Evolutionary conservation across 2,888 invertebrate species (phyloP).

Genomic region (Conus canariensis): DNA sequence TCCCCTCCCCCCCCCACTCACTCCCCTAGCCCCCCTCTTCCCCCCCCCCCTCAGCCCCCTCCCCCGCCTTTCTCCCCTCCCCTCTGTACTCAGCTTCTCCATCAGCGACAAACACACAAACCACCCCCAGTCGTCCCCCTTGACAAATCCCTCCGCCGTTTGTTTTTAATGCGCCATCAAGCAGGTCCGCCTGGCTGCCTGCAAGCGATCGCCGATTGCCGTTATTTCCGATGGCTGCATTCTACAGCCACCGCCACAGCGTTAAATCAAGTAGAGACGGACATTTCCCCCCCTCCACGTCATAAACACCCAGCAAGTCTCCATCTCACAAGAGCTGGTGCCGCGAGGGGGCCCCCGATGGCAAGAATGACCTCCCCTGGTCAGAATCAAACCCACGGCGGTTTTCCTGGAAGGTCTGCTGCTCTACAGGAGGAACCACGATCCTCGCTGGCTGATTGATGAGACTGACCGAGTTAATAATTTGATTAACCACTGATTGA

Average conservation of each 20-base stretch:
- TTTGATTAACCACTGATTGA: too few relatives aligned
- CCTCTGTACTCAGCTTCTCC: too few relatives aligned
- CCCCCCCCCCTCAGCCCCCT: too few relatives aligned
- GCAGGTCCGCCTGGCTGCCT: neutral
- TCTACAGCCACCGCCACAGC: neutral
- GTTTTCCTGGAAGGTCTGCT: too few relatives aligned
- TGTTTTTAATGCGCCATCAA: constrained; percentile 15
- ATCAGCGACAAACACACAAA: neutral
- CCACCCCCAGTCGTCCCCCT: neutral
- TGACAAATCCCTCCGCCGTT: neutral
- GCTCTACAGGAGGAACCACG: too few relatives aligned
- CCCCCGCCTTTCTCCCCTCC: too few relatives aligned
- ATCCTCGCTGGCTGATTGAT: too few relatives aligned
- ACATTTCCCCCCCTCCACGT: constrained; percentile 7
- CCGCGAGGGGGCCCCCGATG: neutral
- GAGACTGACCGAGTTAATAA: too few relatives aligned
- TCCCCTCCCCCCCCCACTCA: too few relatives aligned
- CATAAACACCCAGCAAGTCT: constrained; percentile 27
- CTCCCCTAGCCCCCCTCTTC: too few relatives aligned
- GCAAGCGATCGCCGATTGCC: constrained; percentile 4
- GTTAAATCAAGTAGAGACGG: constrained; percentile 23
- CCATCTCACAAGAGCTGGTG: neutral
- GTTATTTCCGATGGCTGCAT: constrained; percentile 16
- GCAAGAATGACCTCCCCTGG: too few relatives aligned
- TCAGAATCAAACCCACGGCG: too few relatives aligned